Conservation (phyloP, 2,888 invertebrate species). For the Amphimallon solstitiale region DNA sequence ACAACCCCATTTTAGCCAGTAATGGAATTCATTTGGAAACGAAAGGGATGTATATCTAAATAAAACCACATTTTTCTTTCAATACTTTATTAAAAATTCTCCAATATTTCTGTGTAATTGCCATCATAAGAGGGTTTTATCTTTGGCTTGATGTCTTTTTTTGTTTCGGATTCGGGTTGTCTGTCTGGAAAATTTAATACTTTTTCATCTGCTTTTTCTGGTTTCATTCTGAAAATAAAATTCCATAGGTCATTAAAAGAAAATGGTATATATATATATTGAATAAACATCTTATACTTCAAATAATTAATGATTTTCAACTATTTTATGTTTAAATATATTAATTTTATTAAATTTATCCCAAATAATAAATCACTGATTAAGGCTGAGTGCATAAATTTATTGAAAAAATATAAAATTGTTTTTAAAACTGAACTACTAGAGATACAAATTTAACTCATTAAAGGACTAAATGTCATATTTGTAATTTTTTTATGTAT, state of each 20-base stretch:
- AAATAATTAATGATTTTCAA: no score
- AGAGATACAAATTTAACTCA: no score
- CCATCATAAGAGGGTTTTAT: conserved; percentile 8
- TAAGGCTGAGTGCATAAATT: no score
- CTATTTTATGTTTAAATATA: no score
- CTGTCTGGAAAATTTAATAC: conserved; percentile 32
- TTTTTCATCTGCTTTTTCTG: conserved; percentile 33
- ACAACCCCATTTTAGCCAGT: no score
- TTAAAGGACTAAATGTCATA: not conserved
- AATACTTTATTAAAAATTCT: conserved; percentile 9
- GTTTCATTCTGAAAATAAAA: conserved; percentile 33
- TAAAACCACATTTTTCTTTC: not conserved
- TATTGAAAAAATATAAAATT: no score
- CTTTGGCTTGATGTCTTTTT: not conserved
- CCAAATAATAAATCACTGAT: no score
- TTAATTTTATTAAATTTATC: no score
- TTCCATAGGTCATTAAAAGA: not conserved
- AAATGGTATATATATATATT: no score
- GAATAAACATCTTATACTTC: no score
- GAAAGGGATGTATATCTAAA: not conserved
- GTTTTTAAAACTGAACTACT: no score
- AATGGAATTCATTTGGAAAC: no score
- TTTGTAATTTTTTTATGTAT: not conserved
- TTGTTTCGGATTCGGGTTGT: conserved; percentile 22
- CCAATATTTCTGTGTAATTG: conserved; percentile 2